Percentiles rank a stretch among this genome's conserved stretches.
These are phyloP conservation scores for Carterocephalus palaemon DNA, from an alignment of 2,888 invertebrate genomes.

Conservation along the genomic window DNA sequence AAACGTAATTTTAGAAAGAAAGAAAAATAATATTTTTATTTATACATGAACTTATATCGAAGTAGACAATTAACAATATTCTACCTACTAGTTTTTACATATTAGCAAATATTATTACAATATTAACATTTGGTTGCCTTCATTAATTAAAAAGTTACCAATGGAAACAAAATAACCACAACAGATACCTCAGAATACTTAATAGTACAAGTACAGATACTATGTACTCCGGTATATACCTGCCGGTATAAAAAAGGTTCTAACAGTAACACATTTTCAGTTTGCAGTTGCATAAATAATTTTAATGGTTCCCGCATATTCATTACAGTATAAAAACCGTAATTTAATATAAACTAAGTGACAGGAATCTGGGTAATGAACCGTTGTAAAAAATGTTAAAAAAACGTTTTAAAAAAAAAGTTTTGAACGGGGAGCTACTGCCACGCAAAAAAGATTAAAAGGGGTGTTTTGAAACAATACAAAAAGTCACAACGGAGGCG, in stretches of 20 bases:
- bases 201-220: too few relatives aligned
- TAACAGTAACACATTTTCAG: slow-evolving; percentile 67
- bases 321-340: slow-evolving; percentile 71
- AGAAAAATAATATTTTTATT: too few relatives aligned
- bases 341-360: slow-evolving; percentile 78
- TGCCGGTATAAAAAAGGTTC: slow-evolving; percentile 46
- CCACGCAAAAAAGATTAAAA: slow-evolving; percentile 50
- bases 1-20: too few relatives aligned
- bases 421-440: slow-evolving; percentile 48
- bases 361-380: slow-evolving; percentile 71
- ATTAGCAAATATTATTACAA: too few relatives aligned
- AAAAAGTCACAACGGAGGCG: slow-evolving; percentile 45
- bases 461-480: slow-evolving; percentile 66
- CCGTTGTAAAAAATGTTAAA: slow-evolving; percentile 57
- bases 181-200: too few relatives aligned
- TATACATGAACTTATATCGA: too few relatives aligned
- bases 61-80: too few relatives aligned
- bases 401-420: slow-evolving; percentile 61
- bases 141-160: too few relatives aligned
- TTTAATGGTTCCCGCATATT: slow-evolving; percentile 69
- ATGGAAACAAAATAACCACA: too few relatives aligned
- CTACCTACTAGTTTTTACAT: too few relatives aligned
- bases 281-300: slow-evolving; percentile 60
- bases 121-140: too few relatives aligned
- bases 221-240: too few relatives aligned